Percentiles rank a stretch among this genome's conserved stretches.
phyloP scores from a whole-genome alignment of 2,113 vertebrate species.

The Heptranchias perlo region DNA sequence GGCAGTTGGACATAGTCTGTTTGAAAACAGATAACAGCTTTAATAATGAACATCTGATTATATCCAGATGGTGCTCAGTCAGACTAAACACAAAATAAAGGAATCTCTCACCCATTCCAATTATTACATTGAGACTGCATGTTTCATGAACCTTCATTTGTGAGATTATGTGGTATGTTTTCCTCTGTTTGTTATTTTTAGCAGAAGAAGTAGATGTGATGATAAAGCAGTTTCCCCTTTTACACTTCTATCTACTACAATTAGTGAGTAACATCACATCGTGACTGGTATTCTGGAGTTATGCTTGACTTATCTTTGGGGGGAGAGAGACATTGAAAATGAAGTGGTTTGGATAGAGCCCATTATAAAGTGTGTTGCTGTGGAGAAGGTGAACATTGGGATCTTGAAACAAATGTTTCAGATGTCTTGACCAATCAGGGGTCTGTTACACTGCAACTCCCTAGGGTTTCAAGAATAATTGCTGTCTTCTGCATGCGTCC shows the following conservation, averaged over 20 bases:
- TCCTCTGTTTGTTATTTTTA: neutral
- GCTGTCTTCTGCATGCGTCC: neutral
- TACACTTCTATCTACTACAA: neutral
- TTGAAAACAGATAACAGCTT: neutral
- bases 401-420: neutral
- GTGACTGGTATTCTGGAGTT: neutral
- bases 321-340: neutral
- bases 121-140: neutral
- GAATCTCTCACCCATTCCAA: neutral
- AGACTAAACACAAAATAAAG: neutral
- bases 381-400: neutral
- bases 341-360: neutral
- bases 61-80: neutral
- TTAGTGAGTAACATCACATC: neutral
- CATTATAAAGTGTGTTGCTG: neutral
- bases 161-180: neutral
- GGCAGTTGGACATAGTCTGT: neutral
- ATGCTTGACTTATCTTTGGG: neutral
- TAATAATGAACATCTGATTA: conserved; percentile 12
- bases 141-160: neutral
- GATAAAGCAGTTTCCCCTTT: neutral
- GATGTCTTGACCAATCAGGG: neutral
- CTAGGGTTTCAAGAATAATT: neutral
- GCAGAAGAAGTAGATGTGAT: neutral
- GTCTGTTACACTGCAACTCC: neutral